A percentile compares a stretch with the other conserved stretches of the same genome.
Evolutionary conservation across 2,113 vertebrate genomes (phyloP).

Genomic region (Speoplatyrhinus poulsoni): DNA sequence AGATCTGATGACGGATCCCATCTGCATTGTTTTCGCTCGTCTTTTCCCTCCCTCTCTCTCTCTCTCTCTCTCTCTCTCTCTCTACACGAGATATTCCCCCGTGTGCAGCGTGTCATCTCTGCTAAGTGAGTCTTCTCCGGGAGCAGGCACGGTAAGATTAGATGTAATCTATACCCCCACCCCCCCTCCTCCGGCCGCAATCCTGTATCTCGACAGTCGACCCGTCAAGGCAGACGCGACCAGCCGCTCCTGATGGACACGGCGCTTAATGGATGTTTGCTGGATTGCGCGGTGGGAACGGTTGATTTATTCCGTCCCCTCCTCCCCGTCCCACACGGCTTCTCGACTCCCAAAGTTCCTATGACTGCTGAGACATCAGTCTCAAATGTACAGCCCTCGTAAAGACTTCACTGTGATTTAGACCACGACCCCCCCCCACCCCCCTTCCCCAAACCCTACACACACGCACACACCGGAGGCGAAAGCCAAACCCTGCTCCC

Average conservation of each 20-base stretch:
- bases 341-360: conserved; percentile 58
- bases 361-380: conserved; percentile 51
- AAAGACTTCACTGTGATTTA: conserved; percentile 74
- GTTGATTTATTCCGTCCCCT: conserved; percentile 66
- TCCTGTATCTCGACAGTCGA: conserved; percentile 40
- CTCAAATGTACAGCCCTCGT: conserved; percentile 70
- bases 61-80: neutral
- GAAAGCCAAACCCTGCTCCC: neutral
- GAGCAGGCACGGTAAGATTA: conserved; percentile 40
- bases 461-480: neutral
- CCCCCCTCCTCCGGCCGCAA: conserved; percentile 6
- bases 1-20: conserved; percentile 65
- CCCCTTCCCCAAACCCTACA: neutral
- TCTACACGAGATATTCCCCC: conserved; percentile 36
- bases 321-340: conserved; percentile 40
- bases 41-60: neutral
- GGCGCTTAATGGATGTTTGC: conserved; percentile 61
- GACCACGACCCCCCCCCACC: conserved; percentile 21
- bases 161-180: conserved; percentile 55
- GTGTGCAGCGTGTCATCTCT: conserved; percentile 52
- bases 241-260: conserved; percentile 59
- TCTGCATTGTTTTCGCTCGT: conserved; percentile 45
- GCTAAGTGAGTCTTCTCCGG: conserved; percentile 57
- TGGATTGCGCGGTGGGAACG: conserved; percentile 1
- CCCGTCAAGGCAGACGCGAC: conserved; percentile 42